Evolutionary conservation across 2,888 invertebrate species (phyloP).

Genomic region (Platynereis dumerilii): DNA sequence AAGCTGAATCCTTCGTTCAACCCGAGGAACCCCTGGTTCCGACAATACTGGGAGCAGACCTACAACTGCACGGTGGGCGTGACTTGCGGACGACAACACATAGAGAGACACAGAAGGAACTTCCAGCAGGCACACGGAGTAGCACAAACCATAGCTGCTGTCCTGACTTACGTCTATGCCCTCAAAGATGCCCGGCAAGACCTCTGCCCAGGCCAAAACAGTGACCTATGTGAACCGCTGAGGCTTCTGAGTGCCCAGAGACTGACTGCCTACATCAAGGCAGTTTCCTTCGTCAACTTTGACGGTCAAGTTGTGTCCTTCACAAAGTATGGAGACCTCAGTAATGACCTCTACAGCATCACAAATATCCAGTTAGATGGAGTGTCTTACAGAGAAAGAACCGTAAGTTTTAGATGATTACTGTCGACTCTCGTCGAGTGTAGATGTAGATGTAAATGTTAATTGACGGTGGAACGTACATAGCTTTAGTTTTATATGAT

Average conservation of each 20-base stretch:
- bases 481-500: too few relatives aligned
- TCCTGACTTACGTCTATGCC: constrained; percentile 19
- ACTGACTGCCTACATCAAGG: constrained; percentile 11
- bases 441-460: too few relatives aligned
- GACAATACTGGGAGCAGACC: constrained; percentile 17
- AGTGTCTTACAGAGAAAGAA: constrained; percentile 11
- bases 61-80: constrained; percentile 19
- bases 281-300: constrained; percentile 14
- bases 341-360: constrained; percentile 9
- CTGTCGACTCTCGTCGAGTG: too few relatives aligned
- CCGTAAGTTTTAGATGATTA: constrained; percentile 10
- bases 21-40: constrained; percentile 21
- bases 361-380: constrained; percentile 21
- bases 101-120: background rate
- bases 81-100: constrained; percentile 11
- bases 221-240: constrained; percentile 8
- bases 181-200: constrained; percentile 2
- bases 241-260: constrained; percentile 10
- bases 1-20: constrained; percentile 6
- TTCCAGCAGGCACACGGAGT: constrained; percentile 13
- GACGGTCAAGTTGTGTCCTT: constrained; percentile 20
- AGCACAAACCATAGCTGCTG: constrained; percentile 17
- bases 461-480: too few relatives aligned
- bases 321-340: constrained; percentile 14
- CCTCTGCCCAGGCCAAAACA: background rate